These are phyloP conservation scores for Drosophila ohnishii DNA, from an alignment of 1,140 invertebrate genomes.

Conservation along the genomic window DNA sequence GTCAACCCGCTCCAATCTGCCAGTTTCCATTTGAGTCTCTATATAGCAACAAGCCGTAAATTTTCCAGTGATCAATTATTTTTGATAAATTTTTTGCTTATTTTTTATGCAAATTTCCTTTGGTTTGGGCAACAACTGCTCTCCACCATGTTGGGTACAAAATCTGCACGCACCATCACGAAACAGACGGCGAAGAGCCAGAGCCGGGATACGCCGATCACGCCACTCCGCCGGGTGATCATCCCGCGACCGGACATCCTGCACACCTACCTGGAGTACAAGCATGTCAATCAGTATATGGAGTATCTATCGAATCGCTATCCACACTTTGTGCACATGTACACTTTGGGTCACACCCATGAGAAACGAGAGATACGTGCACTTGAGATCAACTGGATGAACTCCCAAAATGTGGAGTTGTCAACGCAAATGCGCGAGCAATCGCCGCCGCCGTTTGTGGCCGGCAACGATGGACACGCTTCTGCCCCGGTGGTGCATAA, in stretches of 20 bases:
- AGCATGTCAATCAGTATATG: constrained; percentile 81
- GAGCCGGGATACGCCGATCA: constrained; percentile 4
- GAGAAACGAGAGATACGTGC: constrained; percentile 85
- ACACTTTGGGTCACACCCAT: constrained; percentile 84
- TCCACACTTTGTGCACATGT: constrained; percentile 83
- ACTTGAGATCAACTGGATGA: constrained; percentile 84
- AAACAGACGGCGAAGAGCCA: constrained; percentile 28
- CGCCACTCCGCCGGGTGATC: constrained; percentile 33
- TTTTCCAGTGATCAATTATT: constrained; percentile 22
- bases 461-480: neutral
- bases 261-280: constrained; percentile 70
- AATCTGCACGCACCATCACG: constrained; percentile 45
- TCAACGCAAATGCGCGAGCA: constrained; percentile 36
- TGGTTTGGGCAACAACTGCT: neutral
- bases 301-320: constrained; percentile 83
- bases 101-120: neutral
- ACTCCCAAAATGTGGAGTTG: constrained; percentile 55
- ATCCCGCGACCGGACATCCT: constrained; percentile 72
- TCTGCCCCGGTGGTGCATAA: constrained; percentile 37
- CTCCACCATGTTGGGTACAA: constrained; percentile 37
- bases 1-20: neutral
- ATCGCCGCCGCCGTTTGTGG: constrained; percentile 10
- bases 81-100: neutral
- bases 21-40: constrained; percentile 25
- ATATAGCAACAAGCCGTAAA: constrained; percentile 7